These are phyloP conservation scores for Cassiopea xamachana DNA, from an alignment of 30 jellyfish, hydroid and myxozoan genomes.

Conservation along the genomic window DNA sequence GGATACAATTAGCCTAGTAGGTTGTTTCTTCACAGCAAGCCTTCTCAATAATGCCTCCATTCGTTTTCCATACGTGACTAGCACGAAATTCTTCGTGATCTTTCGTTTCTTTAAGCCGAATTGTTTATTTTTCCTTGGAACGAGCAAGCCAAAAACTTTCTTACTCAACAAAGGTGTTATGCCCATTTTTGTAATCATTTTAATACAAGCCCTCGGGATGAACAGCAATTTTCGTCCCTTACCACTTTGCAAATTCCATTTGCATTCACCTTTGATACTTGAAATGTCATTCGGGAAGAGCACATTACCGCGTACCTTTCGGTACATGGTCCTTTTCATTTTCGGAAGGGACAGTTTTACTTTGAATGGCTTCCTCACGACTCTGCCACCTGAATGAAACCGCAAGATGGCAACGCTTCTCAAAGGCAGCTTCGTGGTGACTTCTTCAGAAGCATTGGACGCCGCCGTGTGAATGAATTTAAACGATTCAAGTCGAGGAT, in stretches of 20 bases:
- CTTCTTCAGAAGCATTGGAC: background rate
- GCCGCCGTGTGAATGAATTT: constrained; percentile 32
- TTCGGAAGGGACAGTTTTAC: constrained; percentile 28
- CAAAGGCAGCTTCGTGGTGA: background rate
- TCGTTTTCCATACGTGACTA: constrained; percentile 61
- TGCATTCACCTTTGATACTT: constrained; percentile 27
- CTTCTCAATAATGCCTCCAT: constrained; percentile 38
- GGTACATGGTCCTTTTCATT: background rate
- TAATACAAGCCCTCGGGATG: constrained; percentile 51
- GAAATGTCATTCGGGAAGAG: constrained; percentile 43
- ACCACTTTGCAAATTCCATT: constrained; percentile 17
- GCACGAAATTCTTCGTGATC: constrained; percentile 61
- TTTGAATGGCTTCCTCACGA: constrained; percentile 29
- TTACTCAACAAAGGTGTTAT: background rate
- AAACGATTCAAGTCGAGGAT: constrained; percentile 52
- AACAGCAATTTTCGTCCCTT: constrained; percentile 26
- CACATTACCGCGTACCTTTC: constrained; percentile 32
- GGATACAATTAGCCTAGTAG: constrained; percentile 20
- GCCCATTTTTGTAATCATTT: constrained; percentile 8
- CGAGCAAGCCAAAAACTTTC: constrained; percentile 36
- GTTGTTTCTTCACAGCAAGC: constrained; percentile 41
- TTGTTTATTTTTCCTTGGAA: constrained; percentile 41
- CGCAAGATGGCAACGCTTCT: constrained; percentile 1
- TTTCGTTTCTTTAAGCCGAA: constrained; percentile 11
- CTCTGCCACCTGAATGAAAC: constrained; percentile 13